Conservation (phyloP, 2,888 invertebrate genomes). For the Cacoxenus indagator region DNA sequence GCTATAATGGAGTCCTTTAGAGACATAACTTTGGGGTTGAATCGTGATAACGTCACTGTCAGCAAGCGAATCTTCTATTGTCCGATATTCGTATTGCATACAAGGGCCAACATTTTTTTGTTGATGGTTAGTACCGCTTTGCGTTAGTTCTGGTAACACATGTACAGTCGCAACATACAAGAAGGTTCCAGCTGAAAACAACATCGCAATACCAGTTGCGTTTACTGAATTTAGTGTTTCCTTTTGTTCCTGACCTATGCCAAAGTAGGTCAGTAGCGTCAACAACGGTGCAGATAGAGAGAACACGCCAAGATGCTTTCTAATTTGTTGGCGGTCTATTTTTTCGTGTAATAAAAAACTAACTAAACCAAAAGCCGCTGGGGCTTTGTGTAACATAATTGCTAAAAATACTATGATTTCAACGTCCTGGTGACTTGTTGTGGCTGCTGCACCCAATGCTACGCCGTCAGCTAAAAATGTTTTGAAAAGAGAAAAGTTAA, state of each 20-base stretch:
- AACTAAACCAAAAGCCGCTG: constrained; percentile 97
- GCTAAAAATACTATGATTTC: constrained; percentile 98
- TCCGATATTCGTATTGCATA: constrained; percentile 55
- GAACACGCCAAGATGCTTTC: constrained; percentile 91
- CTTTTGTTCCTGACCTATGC: constrained; percentile 93
- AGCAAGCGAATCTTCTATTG: constrained; percentile 56
- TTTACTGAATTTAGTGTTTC: constrained; percentile 90
- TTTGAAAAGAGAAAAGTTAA: not conserved
- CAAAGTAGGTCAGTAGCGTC: constrained; percentile 92
- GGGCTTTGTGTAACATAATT: constrained; percentile 99
- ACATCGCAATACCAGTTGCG: constrained; percentile 96
- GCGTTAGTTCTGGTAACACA: constrained; percentile 93
- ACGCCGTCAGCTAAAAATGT: constrained; percentile 89
- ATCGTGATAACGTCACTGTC: constrained; percentile 27
- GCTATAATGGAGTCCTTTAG: constrained; percentile 77
- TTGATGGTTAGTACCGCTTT: constrained; percentile 71
- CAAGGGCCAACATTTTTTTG: constrained; percentile 34
- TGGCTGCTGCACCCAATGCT: constrained; percentile 97
- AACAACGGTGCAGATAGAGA: constrained; percentile 92
- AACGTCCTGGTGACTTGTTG: constrained; percentile 94
- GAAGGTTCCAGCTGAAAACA: constrained; percentile 99
- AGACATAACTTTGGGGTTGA: constrained; percentile 46
- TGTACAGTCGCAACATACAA: constrained; percentile 99
- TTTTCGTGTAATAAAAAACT: constrained; percentile 97
- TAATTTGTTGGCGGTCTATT: constrained; percentile 86